Percentiles rank a stretch among this genome's conserved stretches.
Evolutionary conservation across 92 coral and sea anemone species (phyloP).

Genomic region (Zoanthus sansibaricus): DNA sequence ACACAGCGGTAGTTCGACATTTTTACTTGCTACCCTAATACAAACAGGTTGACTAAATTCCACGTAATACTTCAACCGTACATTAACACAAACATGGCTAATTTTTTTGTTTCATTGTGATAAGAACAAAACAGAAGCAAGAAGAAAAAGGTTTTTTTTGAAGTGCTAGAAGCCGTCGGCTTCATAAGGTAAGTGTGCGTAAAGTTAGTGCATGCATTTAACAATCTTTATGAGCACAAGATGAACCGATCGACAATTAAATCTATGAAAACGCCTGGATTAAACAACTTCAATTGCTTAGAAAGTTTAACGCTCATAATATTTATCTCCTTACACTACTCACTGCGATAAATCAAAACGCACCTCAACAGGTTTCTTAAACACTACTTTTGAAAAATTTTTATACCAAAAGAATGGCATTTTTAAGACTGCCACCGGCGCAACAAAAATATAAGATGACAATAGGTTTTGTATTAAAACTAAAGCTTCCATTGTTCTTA

Average conservation of each 20-base stretch:
- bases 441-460: neutral
- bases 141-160: slow-evolving; percentile 17
- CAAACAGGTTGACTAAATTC: slow-evolving; percentile 41
- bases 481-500: neutral
- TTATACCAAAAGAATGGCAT: neutral
- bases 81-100: slow-evolving; percentile 27
- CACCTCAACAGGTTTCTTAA: too few species aligned
- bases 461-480: neutral
- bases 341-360: too few species aligned
- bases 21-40: slow-evolving; percentile 11
- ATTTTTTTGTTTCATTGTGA: slow-evolving; percentile 2
- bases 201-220: neutral
- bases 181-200: slow-evolving; percentile 26
- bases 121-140: neutral
- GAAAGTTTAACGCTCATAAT: too few species aligned
- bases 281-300: neutral
- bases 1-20: slow-evolving; percentile 19
- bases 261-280: neutral
- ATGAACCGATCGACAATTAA: neutral
- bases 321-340: too few species aligned
- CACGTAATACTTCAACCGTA: slow-evolving; percentile 37
- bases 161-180: slow-evolving; percentile 32
- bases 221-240: neutral
- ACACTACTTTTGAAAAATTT: too few species aligned
- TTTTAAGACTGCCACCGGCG: neutral